Base-by-base conservation (phyloP, 1,140 invertebrate genomes). In the Oncopeltus fasciatus region DNA sequence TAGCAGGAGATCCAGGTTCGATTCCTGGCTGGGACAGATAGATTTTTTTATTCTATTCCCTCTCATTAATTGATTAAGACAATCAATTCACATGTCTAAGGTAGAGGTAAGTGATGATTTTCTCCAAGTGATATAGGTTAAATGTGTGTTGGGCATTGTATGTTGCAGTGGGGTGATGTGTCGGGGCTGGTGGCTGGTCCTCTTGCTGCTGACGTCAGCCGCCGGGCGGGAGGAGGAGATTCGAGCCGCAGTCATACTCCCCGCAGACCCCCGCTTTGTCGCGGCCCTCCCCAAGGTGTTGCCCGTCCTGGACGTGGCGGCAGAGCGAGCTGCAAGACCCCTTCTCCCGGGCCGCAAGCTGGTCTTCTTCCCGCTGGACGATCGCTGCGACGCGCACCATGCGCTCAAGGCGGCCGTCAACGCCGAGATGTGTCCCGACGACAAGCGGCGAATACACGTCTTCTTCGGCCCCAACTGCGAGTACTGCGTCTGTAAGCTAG, bases 381-480 rank as follows among this genome's bases (percentile, higher is more conserved):
- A 86, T 67, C 75, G 77, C 27, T 88, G 86, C 65, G 82, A 85
- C 63, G 81, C 83, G 3, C 82, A 79, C 1, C 79, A 83, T 67
- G 83, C 83, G 0, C 80, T 83, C 27, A 14, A 26, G n/a, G 20
- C 2, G 5, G 60, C 43, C 14, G 77, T 77, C 2, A 80, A 82
- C 1, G 83, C 87, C 64, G 81, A 86, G 66, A 81, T 81, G 8
- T 53, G 49, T 26, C 49, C 49, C 1, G 83, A 83, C 66, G 80
- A 76, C 18, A 73, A 80, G 20, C 76, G 78, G 64, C 69, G 70
- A 43, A 80, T 83, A 0, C 83, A 87, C 67, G 77, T 87, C 1
- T 83, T 87, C 62, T 81, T 88, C 59, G 86, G 86, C 12, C 84
- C 84, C 1, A 78, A 81, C 0, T 88, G 85, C 67, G 86, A 88